Evolutionary conservation across 2,888 invertebrate genomes (phyloP).

Genomic region (Malthinus seriepunctatus): DNA sequence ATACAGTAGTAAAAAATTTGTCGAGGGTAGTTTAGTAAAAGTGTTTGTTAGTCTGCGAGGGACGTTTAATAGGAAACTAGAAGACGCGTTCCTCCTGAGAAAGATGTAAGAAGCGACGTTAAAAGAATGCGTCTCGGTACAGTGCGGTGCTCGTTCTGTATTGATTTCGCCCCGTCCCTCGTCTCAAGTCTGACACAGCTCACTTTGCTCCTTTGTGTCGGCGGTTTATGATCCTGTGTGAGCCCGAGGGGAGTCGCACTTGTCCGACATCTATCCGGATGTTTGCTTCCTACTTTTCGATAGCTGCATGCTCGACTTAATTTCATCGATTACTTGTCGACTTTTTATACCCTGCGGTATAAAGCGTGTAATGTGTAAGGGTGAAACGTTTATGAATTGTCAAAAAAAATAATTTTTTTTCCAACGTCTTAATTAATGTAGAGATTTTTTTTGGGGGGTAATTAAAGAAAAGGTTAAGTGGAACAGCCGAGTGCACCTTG

Average conservation of each 20-base stretch:
- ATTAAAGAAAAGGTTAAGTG: conserved; percentile 11
- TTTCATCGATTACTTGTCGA: conserved; percentile 26
- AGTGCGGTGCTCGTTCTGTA: conserved; percentile 29
- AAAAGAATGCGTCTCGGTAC: conserved; percentile 28
- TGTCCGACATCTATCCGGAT: conserved; percentile 32
- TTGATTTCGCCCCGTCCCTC: conserved; percentile 30
- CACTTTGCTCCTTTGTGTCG: conserved; percentile 31
- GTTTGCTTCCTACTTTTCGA: conserved; percentile 29
- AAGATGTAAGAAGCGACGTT: conserved; percentile 21
- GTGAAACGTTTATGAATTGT: conserved; percentile 15
- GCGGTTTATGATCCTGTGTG: conserved; percentile 31
- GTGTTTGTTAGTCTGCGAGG: conserved; percentile 6
- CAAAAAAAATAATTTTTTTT: conserved; percentile 6
- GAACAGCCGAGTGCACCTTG: conserved; percentile 36
- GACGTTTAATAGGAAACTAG: conserved; percentile 1
- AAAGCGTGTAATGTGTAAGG: conserved; percentile 12
- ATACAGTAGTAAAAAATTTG: no score
- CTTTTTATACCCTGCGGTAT: conserved; percentile 16
- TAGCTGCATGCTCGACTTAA: conserved; percentile 31
- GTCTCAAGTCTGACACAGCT: conserved; percentile 27
- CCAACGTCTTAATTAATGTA: background rate
- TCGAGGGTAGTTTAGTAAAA: background rate
- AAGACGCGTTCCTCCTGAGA: conserved; percentile 8
- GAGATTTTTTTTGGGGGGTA: conserved; percentile 4
- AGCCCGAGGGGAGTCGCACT: conserved; percentile 31